Evolutionary conservation across 2,797 vertebrate genomes (phyloP), one percentile per base, ranked within the genome.

Genomic region (Neoniphon sammara): DNA sequence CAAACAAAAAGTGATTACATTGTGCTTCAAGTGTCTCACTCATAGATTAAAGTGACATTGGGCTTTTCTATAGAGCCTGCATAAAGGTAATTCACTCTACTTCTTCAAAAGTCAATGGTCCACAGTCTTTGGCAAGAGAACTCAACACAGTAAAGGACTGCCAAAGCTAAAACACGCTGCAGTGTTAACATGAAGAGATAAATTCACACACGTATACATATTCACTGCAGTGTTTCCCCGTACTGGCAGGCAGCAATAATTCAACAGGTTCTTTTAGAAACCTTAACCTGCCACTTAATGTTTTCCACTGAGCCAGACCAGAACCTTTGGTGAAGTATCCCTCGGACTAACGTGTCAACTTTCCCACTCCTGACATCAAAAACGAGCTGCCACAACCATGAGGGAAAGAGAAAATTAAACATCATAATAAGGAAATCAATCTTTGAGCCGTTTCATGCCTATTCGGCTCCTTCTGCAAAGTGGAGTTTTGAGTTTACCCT

Each of bases 261-360:
- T 90, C 85, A 85, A 60, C 75, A 30, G 66, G 78, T 62, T 34
- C 31, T 34, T 86, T 83, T 65, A 56, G 72, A 82, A 87, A 86
- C 58, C 27, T 46, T 62, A 77, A 84, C 57, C 23, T 73, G 66
- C 65, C 66, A 62, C 80, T 86, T 69, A 56, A 67, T 71, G 75
- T 70, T 73, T 69, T 56, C 72, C 66, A 42, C 46, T 85, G 88
- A 92, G 88, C 81, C 70, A 88, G 71, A 90, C 56, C 91, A 90
- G 89, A 83, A 83, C 81, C 66, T 66, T 66, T 21, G 81, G 77
- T 85, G 88, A 88, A 31, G 47, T 31, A 10, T 66, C 64, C 52
- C 46, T 59, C 66, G n/a, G 62, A 79, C 65, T 59, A 63, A 76
- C 46, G 78, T 78, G 81, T 88, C 78, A 62, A 52, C 78, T 73